Percentiles rank a stretch among this genome's conserved stretches.
phyloP scores from a whole-genome alignment of 2,797 vertebrate genomes.

The Coranthus polyacanthus region DNA sequence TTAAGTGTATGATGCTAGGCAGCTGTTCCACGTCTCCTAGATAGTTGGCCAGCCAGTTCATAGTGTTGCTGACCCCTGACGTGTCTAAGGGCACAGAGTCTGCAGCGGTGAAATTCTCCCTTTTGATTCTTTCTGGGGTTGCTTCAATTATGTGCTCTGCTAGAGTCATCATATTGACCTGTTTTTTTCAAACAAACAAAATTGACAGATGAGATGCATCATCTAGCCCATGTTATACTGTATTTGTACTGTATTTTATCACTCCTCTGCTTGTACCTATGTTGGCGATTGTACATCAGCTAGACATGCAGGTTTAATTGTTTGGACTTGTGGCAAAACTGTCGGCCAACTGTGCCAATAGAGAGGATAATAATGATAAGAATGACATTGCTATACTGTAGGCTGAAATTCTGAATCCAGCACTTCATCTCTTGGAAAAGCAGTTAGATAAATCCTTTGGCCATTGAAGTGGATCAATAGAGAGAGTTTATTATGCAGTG shows the following conservation, averaged over 20 bases:
- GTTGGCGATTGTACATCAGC: not conserved
- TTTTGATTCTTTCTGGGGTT: constrained; percentile 97
- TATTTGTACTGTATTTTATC: too few species aligned
- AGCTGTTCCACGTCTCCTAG: constrained; percentile 96
- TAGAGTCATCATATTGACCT: constrained; percentile 99
- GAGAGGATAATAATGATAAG: constrained; percentile 38
- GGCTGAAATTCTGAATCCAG: constrained; percentile 48
- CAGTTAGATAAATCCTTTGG: constrained; percentile 71
- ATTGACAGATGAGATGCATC: not conserved
- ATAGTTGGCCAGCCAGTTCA: constrained; percentile 99
- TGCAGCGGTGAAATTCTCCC: constrained; percentile 91
- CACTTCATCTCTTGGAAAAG: constrained; percentile 57
- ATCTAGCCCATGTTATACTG: not conserved
- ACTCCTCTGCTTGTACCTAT: too few species aligned
- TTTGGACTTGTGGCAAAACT: constrained; percentile 26
- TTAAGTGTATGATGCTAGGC: constrained; percentile 93
- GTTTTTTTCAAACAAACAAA: constrained; percentile 37
- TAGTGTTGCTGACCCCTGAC: constrained; percentile 92
- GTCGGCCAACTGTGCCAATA: constrained; percentile 1
- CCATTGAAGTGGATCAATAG: constrained; percentile 79
- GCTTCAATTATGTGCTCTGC: constrained; percentile 99
- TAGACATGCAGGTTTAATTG: constrained; percentile 14
- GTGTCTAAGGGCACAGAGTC: constrained; percentile 89
- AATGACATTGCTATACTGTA: constrained; percentile 40
- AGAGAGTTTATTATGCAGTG: constrained; percentile 83